phyloP scores from a whole-genome alignment of 2,113 vertebrate genomes.

The Oreochromis spilurus region DNA sequence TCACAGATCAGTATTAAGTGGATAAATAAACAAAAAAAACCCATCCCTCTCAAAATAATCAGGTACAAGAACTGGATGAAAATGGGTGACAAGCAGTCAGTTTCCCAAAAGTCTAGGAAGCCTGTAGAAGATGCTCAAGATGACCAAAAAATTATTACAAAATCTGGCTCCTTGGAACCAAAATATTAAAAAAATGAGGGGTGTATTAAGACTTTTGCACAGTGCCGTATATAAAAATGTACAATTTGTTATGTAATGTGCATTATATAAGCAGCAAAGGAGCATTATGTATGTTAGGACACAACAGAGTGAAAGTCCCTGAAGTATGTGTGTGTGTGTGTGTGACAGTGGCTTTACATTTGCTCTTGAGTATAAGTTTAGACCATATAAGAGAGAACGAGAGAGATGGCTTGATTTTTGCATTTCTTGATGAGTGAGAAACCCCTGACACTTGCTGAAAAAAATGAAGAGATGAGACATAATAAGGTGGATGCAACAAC shows the following conservation, averaged over 20 bases:
- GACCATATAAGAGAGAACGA: not conserved
- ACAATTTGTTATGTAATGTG: conserved; percentile 11
- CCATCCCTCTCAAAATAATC: not conserved
- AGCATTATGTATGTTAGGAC: conserved; percentile 4
- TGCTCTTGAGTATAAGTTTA: not conserved
- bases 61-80: not conserved
- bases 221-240: not conserved
- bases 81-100: not conserved
- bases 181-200: not conserved
- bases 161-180: not conserved
- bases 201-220: not conserved
- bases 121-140: not conserved
- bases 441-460: not conserved
- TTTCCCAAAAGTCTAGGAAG: not conserved
- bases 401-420: not conserved
- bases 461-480: conserved; percentile 21
- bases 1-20: not conserved
- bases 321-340: not conserved
- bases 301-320: not conserved
- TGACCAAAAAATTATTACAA: not conserved
- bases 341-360: not conserved
- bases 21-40: not conserved
- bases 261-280: not conserved
- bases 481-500: conserved; percentile 1
- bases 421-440: not conserved